These are phyloP conservation scores for Chelonoidis abingdonii DNA, from an alignment of 2,113 vertebrate genomes.

Conservation along the genomic window DNA sequence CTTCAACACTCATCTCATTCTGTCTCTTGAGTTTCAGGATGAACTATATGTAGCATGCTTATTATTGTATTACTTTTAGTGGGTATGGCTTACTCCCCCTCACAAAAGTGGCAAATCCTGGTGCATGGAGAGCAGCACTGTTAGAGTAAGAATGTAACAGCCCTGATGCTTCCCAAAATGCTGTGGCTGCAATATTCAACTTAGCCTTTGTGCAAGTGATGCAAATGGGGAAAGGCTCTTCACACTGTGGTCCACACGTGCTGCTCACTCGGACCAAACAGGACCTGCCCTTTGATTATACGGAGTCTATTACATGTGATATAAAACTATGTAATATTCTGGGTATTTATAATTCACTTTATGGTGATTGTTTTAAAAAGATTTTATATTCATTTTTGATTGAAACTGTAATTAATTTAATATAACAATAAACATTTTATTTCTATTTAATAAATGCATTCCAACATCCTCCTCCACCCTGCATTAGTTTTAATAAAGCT, in stretches of 20 bases:
- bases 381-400: background rate
- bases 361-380: background rate
- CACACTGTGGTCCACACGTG: background rate
- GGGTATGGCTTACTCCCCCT: background rate
- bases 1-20: too few relatives aligned
- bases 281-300: background rate
- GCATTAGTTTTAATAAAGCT: background rate
- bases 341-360: background rate
- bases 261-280: background rate
- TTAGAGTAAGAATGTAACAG: background rate
- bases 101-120: background rate
- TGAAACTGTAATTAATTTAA: background rate
- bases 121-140: background rate
- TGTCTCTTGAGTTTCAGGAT: background rate
- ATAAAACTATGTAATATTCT: background rate
- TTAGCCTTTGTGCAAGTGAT: background rate
- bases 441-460: background rate
- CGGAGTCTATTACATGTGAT: background rate
- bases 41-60: background rate
- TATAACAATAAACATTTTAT: background rate
- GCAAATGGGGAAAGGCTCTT: background rate
- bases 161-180: background rate
- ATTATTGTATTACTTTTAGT: background rate
- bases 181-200: background rate
- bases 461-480: fast-evolving